Conservation (phyloP, 1,140 invertebrate genomes). For the Orchestia grillus region DNA sequence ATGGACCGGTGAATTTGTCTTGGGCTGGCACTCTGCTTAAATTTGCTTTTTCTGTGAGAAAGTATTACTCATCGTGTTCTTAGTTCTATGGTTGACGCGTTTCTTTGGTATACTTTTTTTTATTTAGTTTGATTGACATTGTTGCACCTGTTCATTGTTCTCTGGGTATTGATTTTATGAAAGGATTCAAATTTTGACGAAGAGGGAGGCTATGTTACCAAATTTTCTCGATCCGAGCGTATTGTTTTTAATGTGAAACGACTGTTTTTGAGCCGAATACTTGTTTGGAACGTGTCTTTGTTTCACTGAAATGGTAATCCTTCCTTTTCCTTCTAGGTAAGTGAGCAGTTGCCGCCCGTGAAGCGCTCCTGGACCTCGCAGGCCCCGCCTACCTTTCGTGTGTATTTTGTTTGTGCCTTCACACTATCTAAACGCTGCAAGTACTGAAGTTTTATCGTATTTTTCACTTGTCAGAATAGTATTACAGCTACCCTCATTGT, state of each 20-base stretch:
- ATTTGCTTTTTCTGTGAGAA: not conserved
- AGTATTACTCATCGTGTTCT: not conserved
- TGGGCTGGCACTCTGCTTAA: not conserved
- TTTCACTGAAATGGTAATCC: not conserved
- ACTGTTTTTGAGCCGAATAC: not conserved
- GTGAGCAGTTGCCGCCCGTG: not conserved
- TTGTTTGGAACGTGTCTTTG: not conserved
- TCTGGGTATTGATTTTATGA: not conserved
- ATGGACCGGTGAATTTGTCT: not conserved
- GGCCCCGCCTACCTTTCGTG: not conserved
- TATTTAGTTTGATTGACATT: not conserved
- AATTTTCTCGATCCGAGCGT: too few relatives aligned
- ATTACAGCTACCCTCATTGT: too few relatives aligned
- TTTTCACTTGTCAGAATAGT: not conserved
- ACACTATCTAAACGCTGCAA: not conserved
- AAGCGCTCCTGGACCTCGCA: not conserved
- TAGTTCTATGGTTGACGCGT: not conserved
- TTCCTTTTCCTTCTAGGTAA: not conserved
- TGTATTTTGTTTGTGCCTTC: not conserved
- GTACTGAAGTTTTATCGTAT: not conserved
- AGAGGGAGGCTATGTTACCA: not conserved
- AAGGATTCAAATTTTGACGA: not conserved
- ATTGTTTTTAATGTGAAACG: not conserved
- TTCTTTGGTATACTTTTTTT: not conserved
- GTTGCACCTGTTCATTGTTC: not conserved